Evolutionary conservation across 2,797 vertebrate genomes (phyloP).

Genomic region (Sebastes matsubarae): DNA sequence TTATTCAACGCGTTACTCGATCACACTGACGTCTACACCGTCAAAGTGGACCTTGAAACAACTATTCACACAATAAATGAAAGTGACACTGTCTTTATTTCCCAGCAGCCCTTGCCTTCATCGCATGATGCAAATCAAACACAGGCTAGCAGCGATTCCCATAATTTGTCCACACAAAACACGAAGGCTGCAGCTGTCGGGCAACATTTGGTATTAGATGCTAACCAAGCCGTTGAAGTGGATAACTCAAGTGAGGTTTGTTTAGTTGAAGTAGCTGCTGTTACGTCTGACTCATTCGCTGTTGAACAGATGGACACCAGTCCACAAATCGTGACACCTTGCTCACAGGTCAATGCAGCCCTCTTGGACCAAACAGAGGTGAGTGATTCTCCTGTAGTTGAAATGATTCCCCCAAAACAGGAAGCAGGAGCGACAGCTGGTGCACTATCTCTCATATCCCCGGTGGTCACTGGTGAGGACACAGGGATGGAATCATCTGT

Average conservation of each 20-base stretch:
- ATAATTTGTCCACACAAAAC: constrained; percentile 61
- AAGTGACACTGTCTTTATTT: constrained; percentile 64
- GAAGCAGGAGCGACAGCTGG: constrained; percentile 46
- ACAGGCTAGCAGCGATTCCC: constrained; percentile 57
- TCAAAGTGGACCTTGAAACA: constrained; percentile 65
- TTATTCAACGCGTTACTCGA: constrained; percentile 75
- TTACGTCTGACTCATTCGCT: constrained; percentile 57
- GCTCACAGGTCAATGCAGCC: constrained; percentile 52
- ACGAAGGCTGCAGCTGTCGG: constrained; percentile 50
- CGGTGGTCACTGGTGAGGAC: constrained; percentile 50
- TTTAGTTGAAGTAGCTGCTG: constrained; percentile 71
- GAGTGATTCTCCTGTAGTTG: constrained; percentile 49
- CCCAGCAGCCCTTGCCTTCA: constrained; percentile 72
- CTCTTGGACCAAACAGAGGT: constrained; percentile 58
- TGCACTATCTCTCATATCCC: constrained; percentile 44
- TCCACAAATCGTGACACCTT: constrained; percentile 45
- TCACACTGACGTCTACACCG: constrained; percentile 64
- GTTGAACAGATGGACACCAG: constrained; percentile 50
- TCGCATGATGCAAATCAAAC: constrained; percentile 56
- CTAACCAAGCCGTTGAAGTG: constrained; percentile 60
- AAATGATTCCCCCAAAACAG: constrained; percentile 49
- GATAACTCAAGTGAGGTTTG: constrained; percentile 70
- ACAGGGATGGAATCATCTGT: constrained; percentile 21
- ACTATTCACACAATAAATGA: constrained; percentile 66
- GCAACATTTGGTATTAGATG: constrained; percentile 67